Conservation (phyloP, 2,888 invertebrate species). For the Parnassius mnemosyne region DNA sequence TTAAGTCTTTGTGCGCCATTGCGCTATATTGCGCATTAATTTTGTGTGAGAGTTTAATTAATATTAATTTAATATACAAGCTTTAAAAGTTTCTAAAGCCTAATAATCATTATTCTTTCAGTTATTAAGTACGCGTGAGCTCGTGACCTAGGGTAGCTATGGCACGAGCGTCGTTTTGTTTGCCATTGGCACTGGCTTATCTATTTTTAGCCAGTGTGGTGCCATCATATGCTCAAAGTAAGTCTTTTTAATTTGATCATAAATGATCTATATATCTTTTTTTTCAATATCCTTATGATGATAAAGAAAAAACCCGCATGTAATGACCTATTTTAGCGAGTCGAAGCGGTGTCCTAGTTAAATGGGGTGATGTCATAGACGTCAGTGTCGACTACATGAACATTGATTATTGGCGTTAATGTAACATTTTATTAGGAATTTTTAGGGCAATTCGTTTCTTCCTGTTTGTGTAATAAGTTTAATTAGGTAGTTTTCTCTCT, state of each 20-base stretch:
- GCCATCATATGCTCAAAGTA: conserved; percentile 59
- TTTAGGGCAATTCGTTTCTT: conserved; percentile 9
- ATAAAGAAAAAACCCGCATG: not conserved
- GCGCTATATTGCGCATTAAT: conserved; percentile 21
- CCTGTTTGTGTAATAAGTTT: not conserved
- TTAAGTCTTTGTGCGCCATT: conserved; percentile 4
- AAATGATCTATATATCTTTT: not conserved
- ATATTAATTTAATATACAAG: not conserved
- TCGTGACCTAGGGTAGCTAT: conserved; percentile 29
- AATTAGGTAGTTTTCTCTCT: not conserved
- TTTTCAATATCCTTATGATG: not conserved
- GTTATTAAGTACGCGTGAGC: conserved; percentile 3
- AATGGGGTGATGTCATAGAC: conserved; percentile 29
- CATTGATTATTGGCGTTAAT: conserved; percentile 11
- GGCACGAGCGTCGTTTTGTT: conserved; percentile 34
- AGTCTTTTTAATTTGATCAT: conserved; percentile 35
- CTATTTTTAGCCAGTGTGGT: conserved; percentile 61
- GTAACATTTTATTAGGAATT: not conserved
- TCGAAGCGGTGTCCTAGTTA: conserved; percentile 17
- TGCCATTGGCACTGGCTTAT: conserved; percentile 42
- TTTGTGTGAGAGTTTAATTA: not conserved
- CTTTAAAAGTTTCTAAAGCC: too few species aligned
- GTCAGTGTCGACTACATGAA: conserved; percentile 24
- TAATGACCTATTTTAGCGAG: conserved; percentile 17
- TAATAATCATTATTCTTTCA: conserved; percentile 8